These are phyloP conservation scores for Apeira syringaria DNA, from an alignment of 2,888 invertebrate species.

Conservation along the genomic window DNA sequence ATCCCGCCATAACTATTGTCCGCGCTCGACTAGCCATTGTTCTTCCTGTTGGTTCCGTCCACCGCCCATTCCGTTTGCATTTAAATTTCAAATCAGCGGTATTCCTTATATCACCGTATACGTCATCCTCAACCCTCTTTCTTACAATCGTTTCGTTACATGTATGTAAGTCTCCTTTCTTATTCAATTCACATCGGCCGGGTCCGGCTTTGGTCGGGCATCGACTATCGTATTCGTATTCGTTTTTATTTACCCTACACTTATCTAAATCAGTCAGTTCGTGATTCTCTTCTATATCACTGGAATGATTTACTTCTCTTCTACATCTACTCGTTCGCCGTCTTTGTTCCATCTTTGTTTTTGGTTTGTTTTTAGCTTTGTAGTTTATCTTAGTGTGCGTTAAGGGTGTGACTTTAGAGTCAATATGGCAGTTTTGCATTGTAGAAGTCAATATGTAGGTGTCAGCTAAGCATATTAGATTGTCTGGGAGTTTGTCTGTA, in stretches of 20 bases:
- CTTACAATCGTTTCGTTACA: constrained; percentile 66
- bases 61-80: constrained; percentile 58
- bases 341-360: constrained; percentile 24
- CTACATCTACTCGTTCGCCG: constrained; percentile 44
- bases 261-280: constrained; percentile 74
- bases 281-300: constrained; percentile 59
- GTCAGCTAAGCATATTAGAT: constrained; percentile 70
- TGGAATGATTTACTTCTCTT: constrained; percentile 65
- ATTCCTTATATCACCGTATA: constrained; percentile 61
- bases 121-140: constrained; percentile 60
- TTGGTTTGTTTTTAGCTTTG: constrained; percentile 19
- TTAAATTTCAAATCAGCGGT: constrained; percentile 73
- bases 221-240: constrained; percentile 55
- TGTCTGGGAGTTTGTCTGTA: constrained; percentile 28
- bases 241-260: constrained; percentile 59
- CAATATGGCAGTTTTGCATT: constrained; percentile 33
- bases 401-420: constrained; percentile 25
- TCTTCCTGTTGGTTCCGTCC: constrained; percentile 58
- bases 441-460: constrained; percentile 39
- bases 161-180: constrained; percentile 63
- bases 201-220: constrained; percentile 41
- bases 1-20: constrained; percentile 51
- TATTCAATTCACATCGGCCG: constrained; percentile 55
- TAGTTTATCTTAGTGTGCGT: constrained; percentile 8
- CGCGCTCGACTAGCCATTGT: constrained; percentile 64